Conservation (phyloP, 2,888 invertebrate species). For the Diabrotica balteata region DNA sequence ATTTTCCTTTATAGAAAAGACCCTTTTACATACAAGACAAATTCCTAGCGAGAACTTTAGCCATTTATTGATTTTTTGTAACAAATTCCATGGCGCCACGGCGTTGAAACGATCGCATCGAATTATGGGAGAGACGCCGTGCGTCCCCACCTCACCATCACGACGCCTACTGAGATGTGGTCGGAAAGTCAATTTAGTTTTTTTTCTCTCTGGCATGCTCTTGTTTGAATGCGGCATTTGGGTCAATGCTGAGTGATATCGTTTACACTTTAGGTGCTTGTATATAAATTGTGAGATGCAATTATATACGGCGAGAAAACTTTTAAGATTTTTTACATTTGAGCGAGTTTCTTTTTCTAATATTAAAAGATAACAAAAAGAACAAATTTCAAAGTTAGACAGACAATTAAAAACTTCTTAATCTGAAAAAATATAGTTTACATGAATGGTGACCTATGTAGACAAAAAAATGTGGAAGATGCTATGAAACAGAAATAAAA, state of each 20-base stretch:
- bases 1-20: background rate
- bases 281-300: background rate
- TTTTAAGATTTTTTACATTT: too few species aligned
- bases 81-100: constrained; percentile 23
- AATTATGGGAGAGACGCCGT: constrained; percentile 10
- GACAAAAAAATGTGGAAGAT: too few species aligned
- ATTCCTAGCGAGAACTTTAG: constrained; percentile 10
- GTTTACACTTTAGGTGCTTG: background rate
- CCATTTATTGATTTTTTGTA: constrained; percentile 22
- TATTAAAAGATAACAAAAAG: too few species aligned
- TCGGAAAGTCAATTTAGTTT: constrained; percentile 11
- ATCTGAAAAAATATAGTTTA: too few species aligned
- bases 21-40: background rate
- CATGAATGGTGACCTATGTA: too few species aligned
- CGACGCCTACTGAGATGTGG: constrained; percentile 18
- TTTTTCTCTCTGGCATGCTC: background rate
- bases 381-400: too few species aligned
- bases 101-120: constrained; percentile 23
- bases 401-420: too few species aligned
- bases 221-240: constrained; percentile 3
- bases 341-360: too few species aligned
- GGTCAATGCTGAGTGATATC: constrained; percentile 11
- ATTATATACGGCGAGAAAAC: too few species aligned
- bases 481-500: too few species aligned
- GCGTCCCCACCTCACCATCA: constrained; percentile 1